These are phyloP conservation scores for Ceratina australensis DNA, from an alignment of 1,140 invertebrate species.

Conservation along the genomic window DNA sequence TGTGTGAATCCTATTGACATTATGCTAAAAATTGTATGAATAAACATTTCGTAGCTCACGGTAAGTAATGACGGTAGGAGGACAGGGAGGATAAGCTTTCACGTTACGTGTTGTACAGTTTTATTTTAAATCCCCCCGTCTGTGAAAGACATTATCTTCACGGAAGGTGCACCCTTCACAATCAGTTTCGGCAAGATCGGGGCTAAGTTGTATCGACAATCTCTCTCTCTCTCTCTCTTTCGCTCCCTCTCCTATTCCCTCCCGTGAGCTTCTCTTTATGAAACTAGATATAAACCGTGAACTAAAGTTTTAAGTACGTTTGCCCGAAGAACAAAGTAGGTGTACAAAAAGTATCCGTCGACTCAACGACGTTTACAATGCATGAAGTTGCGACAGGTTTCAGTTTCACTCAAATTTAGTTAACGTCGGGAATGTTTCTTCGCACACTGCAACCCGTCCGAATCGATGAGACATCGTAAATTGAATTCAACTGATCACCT, in stretches of 20 bases:
- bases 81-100: neutral
- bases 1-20: too few relatives aligned
- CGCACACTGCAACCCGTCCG: too few relatives aligned
- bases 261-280: neutral
- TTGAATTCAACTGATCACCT: too few relatives aligned
- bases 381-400: too few relatives aligned
- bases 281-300: neutral
- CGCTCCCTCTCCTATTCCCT: neutral
- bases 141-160: constrained; percentile 4
- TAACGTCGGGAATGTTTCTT: too few relatives aligned
- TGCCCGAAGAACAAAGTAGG: neutral
- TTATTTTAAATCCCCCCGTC: neutral
- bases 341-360: too few relatives aligned
- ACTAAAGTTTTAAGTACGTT: neutral
- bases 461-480: too few relatives aligned
- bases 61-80: neutral
- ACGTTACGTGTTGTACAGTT: neutral
- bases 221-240: neutral
- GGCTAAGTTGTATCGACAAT: constrained; percentile 49
- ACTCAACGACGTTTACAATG: too few relatives aligned
- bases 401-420: too few relatives aligned
- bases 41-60: too few relatives aligned
- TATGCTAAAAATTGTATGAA: too few relatives aligned
- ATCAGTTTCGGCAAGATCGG: constrained; percentile 50
- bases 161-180: constrained; percentile 38